These are phyloP conservation scores for Heliothis peltigera DNA, from an alignment of 2,888 invertebrate genomes.

Conservation along the genomic window DNA sequence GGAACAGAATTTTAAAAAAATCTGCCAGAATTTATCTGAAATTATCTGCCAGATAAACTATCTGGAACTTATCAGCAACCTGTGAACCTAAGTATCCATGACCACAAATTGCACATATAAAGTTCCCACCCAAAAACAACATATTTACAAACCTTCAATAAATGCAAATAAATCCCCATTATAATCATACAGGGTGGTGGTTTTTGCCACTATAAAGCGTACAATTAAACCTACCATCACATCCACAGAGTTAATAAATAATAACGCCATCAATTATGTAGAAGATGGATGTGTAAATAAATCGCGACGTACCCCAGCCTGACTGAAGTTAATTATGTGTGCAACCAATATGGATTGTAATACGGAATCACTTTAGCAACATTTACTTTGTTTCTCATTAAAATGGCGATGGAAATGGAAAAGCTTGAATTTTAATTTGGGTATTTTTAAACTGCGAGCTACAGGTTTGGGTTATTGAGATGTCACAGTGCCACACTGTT, in stretches of 20 bases:
- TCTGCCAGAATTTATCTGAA: no score
- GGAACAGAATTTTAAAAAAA: no score
- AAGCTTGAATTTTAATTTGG: conserved; percentile 11
- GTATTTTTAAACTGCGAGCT: conserved; percentile 12
- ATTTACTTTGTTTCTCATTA: conserved; percentile 28
- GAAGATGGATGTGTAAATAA: conserved; percentile 34
- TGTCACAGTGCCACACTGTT: no score
- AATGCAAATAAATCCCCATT: neutral
- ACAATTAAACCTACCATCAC: conserved; percentile 5
- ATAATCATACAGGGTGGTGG: neutral
- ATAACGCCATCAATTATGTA: conserved; percentile 32
- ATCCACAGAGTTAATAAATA: conserved; percentile 12
- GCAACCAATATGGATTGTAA: conserved; percentile 32
- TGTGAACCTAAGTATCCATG: no score
- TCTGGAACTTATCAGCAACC: no score
- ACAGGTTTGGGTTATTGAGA: neutral
- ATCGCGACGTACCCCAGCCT: conserved; percentile 2
- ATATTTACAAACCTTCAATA: neutral
- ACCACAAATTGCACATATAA: no score
- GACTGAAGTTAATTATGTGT: conserved; percentile 46
- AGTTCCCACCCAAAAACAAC: no score
- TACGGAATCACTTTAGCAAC: conserved; percentile 23
- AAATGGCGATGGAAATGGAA: conserved; percentile 4
- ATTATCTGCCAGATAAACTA: no score
- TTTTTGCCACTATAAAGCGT: neutral